These are phyloP conservation scores for Epistrophella euchroma DNA, from an alignment of 2,888 invertebrate genomes.

Conservation along the genomic window DNA sequence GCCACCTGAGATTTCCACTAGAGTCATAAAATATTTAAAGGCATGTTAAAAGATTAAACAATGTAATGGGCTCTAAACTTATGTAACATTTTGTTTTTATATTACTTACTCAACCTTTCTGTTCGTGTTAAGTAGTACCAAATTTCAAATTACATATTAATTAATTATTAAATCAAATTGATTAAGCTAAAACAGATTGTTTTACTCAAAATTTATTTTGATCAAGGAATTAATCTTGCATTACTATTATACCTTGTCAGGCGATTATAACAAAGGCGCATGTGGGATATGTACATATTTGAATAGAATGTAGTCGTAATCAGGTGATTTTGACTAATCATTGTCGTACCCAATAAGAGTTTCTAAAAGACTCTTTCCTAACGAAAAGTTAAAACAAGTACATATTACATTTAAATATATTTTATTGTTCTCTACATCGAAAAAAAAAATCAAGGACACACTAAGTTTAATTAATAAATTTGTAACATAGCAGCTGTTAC, in stretches of 20 bases:
- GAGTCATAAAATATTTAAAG: background rate
- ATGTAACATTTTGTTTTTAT: background rate
- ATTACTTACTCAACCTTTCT: background rate
- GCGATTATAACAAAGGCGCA: background rate
- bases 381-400: background rate
- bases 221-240: background rate
- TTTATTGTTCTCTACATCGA: constrained; percentile 66
- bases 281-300: background rate
- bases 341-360: background rate
- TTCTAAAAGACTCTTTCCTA: background rate
- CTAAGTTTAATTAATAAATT: constrained; percentile 25
- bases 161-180: background rate
- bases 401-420: constrained; percentile 64
- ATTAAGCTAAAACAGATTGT: background rate
- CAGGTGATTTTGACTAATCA: background rate
- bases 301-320: background rate
- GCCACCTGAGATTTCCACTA: background rate
- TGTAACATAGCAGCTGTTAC: background rate
- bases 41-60: background rate
- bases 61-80: background rate
- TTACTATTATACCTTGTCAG: background rate
- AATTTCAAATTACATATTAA: background rate
- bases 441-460: constrained; percentile 46
- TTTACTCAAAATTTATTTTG: background rate
- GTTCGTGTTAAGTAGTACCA: background rate